Conservation (phyloP, 2,888 invertebrate species). For the Dendrolimus houi region DNA sequence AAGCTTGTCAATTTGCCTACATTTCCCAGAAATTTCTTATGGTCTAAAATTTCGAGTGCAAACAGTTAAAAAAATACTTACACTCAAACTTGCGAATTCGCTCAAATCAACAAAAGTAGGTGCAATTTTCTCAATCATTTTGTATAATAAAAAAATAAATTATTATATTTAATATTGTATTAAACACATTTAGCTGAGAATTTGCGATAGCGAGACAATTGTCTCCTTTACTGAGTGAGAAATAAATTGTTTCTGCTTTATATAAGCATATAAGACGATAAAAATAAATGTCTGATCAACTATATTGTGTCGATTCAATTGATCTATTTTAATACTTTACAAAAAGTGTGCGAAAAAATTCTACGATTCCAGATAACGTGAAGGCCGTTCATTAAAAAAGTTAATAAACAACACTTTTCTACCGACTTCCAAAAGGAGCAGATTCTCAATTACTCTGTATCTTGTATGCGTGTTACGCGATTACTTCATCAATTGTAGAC, state of each 20-base stretch:
- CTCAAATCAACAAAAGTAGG: conserved; percentile 63
- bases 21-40: too few relatives aligned
- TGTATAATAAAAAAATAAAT: conserved; percentile 3
- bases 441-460: too few relatives aligned
- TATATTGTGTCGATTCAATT: neutral
- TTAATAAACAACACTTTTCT: too few relatives aligned
- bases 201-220: neutral
- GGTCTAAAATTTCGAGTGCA: too few relatives aligned
- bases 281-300: neutral
- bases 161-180: neutral
- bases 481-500: too few relatives aligned
- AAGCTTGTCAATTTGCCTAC: too few relatives aligned
- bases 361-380: too few relatives aligned
- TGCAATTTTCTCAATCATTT: conserved; percentile 40
- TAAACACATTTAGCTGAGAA: neutral
- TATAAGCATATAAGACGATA: neutral
- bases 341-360: neutral
- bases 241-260: neutral
- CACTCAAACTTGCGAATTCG: conserved; percentile 58
- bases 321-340: neutral
- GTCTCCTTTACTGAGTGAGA: neutral
- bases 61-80: conserved; percentile 28
- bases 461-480: too few relatives aligned
- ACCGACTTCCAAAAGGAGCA: too few relatives aligned
- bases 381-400: too few relatives aligned